These are phyloP conservation scores for Platichthys flesus DNA, from an alignment of 2,113 vertebrate species.

Conservation along the genomic window DNA sequence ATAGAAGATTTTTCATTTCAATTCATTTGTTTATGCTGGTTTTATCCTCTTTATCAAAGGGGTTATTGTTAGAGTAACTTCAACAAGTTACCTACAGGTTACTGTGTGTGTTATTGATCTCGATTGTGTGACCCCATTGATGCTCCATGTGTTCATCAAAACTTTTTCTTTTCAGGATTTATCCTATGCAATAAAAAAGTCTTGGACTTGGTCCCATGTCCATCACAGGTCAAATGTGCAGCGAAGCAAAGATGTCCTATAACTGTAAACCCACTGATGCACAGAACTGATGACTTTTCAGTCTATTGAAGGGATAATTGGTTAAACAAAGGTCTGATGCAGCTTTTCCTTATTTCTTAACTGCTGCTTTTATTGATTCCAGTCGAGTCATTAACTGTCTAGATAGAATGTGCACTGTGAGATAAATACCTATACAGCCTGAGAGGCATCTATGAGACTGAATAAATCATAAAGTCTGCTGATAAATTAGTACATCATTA, in stretches of 20 bases:
- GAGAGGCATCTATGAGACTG: not conserved
- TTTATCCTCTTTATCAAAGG: not conserved
- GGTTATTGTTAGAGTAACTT: not conserved
- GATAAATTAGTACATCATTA: slow-evolving; percentile 6
- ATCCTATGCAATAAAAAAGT: not conserved
- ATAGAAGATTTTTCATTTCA: not conserved
- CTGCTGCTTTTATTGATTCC: slow-evolving; percentile 47
- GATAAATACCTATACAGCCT: not conserved
- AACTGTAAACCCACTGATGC: slow-evolving; percentile 12
- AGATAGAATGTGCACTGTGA: slow-evolving; percentile 22
- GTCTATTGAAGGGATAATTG: slow-evolving; percentile 27
- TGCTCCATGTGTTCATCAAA: not conserved
- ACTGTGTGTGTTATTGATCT: not conserved
- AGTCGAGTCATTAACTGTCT: slow-evolving; percentile 17
- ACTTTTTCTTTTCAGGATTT: not conserved
- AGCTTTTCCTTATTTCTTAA: slow-evolving; percentile 40
- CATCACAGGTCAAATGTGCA: slow-evolving; percentile 30
- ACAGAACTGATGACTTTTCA: slow-evolving; percentile 44
- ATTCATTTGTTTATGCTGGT: not conserved
- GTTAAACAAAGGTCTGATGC: slow-evolving; percentile 50
- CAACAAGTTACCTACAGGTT: not conserved
- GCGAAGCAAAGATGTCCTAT: not conserved
- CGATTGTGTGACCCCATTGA: not conserved
- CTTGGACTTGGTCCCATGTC: not conserved
- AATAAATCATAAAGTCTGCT: not conserved